phyloP scores from a whole-genome alignment of 2,888 invertebrate genomes.

The Polydrusus tereticollis region DNA sequence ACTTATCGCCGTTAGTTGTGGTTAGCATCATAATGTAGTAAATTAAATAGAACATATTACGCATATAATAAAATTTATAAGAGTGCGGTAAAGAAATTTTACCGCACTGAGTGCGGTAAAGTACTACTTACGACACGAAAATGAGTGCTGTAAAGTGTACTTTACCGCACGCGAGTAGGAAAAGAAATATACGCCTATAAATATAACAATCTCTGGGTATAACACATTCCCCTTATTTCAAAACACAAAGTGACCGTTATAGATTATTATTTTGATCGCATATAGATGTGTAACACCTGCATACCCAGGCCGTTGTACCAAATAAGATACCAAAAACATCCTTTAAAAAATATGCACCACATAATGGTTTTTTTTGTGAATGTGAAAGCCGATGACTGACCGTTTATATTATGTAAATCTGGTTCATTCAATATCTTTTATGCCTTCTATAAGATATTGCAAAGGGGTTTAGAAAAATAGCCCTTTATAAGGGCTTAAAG shows the following conservation, averaged over 20 bases:
- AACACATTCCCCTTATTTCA: too few relatives aligned
- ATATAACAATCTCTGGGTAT: too few relatives aligned
- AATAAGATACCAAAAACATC: neutral
- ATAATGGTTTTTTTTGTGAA: neutral
- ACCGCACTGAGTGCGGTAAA: too few relatives aligned
- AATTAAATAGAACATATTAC: too few relatives aligned
- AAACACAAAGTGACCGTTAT: constrained; percentile 12
- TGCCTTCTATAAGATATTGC: neutral
- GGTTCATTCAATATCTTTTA: constrained; percentile 1
- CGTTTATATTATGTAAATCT: neutral
- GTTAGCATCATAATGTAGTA: too few relatives aligned
- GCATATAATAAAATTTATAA: too few relatives aligned
- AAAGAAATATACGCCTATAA: too few relatives aligned
- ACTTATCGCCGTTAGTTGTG: too few relatives aligned
- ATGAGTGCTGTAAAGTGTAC: too few relatives aligned
- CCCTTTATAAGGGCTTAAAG: neutral
- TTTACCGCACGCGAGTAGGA: too few relatives aligned
- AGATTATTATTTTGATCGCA: neutral
- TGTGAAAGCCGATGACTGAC: neutral
- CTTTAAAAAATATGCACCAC: neutral
- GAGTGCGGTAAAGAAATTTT: too few relatives aligned
- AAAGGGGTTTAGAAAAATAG: neutral
- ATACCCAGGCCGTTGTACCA: neutral
- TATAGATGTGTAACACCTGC: neutral
- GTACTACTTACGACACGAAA: too few relatives aligned